phyloP scores from a whole-genome alignment of 2,888 invertebrate species.

The Phrixothrix hirtus region DNA sequence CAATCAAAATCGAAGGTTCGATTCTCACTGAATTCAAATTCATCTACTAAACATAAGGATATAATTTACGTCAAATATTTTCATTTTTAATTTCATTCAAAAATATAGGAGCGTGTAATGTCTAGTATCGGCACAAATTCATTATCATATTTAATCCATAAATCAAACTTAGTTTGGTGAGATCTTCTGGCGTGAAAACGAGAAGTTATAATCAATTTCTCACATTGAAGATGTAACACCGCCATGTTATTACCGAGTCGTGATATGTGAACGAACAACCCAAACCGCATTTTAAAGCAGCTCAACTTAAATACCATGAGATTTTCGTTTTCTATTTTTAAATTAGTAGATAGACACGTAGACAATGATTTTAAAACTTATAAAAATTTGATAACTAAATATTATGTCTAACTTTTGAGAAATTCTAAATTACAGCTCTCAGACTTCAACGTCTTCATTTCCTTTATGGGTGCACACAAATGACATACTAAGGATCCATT shows the following conservation, averaged over 20 bases:
- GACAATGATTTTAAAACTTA: too few relatives aligned
- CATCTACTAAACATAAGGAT: too few relatives aligned
- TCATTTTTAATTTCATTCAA: background rate
- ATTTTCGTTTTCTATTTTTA: background rate
- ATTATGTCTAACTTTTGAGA: too few relatives aligned
- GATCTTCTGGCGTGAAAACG: conserved; percentile 37
- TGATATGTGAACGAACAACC: conserved; percentile 16
- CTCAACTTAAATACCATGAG: background rate
- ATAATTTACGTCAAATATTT: too few relatives aligned
- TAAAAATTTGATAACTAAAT: too few relatives aligned
- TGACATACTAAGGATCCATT: too few relatives aligned
- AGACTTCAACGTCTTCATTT: too few relatives aligned
- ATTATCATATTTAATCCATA: conserved; percentile 38
- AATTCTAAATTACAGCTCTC: too few relatives aligned
- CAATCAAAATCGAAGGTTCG: too few relatives aligned
- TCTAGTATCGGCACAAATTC: conserved; percentile 14
- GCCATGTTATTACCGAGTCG: conserved; percentile 21
- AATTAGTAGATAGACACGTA: background rate
- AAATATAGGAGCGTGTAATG: conserved; percentile 12
- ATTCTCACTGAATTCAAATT: too few relatives aligned
- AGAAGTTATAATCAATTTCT: conserved; percentile 51
- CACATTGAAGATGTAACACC: conserved; percentile 39
- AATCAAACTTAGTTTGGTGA: conserved; percentile 37
- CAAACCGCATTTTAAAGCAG: background rate
- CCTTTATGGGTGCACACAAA: too few relatives aligned